Evolutionary conservation across 2,888 invertebrate genomes (phyloP), one percentile per base, ranked within the genome.

Genomic region (Oasisia sp.): DNA sequence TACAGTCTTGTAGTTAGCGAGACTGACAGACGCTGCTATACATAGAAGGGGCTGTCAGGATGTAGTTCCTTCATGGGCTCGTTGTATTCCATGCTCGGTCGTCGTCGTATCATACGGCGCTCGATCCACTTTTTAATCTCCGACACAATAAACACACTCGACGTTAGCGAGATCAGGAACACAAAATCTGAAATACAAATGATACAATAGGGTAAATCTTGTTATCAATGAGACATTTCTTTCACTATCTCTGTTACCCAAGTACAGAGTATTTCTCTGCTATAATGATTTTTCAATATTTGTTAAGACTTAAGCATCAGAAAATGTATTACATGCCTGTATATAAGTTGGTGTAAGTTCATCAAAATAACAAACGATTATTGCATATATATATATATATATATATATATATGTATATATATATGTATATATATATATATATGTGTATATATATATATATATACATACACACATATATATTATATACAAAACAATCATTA

Each of bases 91-190:
- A 74, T 19, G 74, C 74, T 74, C 19, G 74, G 27, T 74, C 74
- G 74, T 7, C 74, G 74, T 19, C 74, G n/a, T 7, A 7, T 74
- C 27, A 74, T 74, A 19, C 74, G 74, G 14, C 74, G 74, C 32
- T 94, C 94, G 74, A 98, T 96, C 94, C 98, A 97, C 96, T 99
- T 99, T 97, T 99, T 98, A 56, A 98, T 96, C 97, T 99, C 99
- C 93, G 99, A 98, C 93, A 99, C 98, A 92, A 99, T 97, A 97
- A 99, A 99, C 92, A 99, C 99, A 94, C 98, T 98, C n/a, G 99
- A 99, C 38, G 99, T 99, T 93, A 99, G 97, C 94, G 97, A 97
- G 50, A 98, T 97, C 94, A 99, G 97, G 97, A 99, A 99, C 95
- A 98, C 96, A 96, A 99, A 97, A 97, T 99, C 99, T 98, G 97